Evolutionary conservation across 2,113 vertebrate genomes (phyloP).

Genomic region (human (Homo sapiens)): DNA sequence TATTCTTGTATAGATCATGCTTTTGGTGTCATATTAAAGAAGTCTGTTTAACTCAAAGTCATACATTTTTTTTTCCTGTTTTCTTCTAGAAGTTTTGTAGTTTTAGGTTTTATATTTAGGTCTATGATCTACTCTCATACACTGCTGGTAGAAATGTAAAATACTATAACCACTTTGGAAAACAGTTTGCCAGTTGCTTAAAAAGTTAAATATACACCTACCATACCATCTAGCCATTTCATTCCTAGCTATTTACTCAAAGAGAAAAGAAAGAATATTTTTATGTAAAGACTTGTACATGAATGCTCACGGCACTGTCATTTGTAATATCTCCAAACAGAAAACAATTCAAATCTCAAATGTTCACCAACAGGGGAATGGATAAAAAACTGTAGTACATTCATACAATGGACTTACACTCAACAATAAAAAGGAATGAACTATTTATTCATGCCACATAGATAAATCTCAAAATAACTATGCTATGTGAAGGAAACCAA

Average conservation of each 20-base stretch:
- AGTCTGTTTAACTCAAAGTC: not conserved
- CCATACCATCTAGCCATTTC: not conserved
- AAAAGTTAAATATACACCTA: not conserved
- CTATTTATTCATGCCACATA: not conserved
- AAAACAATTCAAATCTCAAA: not conserved
- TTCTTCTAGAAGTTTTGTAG: not conserved
- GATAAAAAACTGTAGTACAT: not conserved
- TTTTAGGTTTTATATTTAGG: not conserved
- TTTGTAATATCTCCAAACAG: not conserved
- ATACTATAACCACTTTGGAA: not conserved
- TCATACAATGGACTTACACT: not conserved
- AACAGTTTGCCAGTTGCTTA: not conserved
- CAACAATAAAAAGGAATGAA: not conserved
- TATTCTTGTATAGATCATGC: not conserved
- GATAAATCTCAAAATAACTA: slow-evolving; percentile 21
- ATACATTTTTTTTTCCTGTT: not conserved
- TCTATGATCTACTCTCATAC: not conserved
- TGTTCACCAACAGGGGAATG: not conserved
- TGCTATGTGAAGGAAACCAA: not conserved
- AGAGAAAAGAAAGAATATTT: not conserved
- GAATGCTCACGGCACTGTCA: not conserved
- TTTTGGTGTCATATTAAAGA: not conserved
- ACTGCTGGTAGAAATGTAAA: not conserved
- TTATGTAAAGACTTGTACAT: not conserved
- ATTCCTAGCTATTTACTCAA: not conserved